Base-by-base conservation (phyloP, 2,888 invertebrate species). In the Eristalis tenax region DNA sequence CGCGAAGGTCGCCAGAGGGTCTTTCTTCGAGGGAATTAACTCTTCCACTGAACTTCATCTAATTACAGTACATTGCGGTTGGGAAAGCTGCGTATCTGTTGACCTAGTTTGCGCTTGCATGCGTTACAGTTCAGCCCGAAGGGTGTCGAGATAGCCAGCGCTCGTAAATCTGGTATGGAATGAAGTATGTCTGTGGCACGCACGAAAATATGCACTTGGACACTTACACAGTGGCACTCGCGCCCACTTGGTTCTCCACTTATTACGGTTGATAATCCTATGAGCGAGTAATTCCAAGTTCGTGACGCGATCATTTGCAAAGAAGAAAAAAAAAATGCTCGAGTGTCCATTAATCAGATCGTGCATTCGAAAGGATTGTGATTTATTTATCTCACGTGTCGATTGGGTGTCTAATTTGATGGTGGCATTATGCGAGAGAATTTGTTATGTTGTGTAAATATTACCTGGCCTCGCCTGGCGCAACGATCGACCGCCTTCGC, bases 261-360 rank as follows among this genome's bases (percentile, higher is more conserved):
- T 2, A 38, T 13, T 38, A 13, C 11, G 6, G n/a, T 50, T 50
- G 50, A 50, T 50, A 50, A 50, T 50, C 18, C 18, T 50, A 18
- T 18, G 50, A 18, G 18, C 50, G 18, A 50, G 18, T 18, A 50
- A 50, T 50, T 38, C 38, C 38, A 56, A 8, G 56, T 18, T 56
- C 56, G 56, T 56, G 56, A 38, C 15, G 26, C 59, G 23, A 26
- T 59, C 59, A 28, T 59, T 59, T 59, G 59, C 59, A 59, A 59
- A 26, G 15, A 11, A 59, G 57, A 40, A 43, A n/a, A 4, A 43
- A 40, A 40, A 40, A 40, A 15, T 0, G 4, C 8, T 28, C 59
- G 15, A 23, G 59, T 28, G 59, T 11, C 59, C 59, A 59, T 59
- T 59, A 59, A 59, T 59, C 23, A 59, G 26, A 26, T 13, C 26